Evolutionary conservation across 2,797 vertebrate species (phyloP).

Genomic region (Neosalanx taihuensis): DNA sequence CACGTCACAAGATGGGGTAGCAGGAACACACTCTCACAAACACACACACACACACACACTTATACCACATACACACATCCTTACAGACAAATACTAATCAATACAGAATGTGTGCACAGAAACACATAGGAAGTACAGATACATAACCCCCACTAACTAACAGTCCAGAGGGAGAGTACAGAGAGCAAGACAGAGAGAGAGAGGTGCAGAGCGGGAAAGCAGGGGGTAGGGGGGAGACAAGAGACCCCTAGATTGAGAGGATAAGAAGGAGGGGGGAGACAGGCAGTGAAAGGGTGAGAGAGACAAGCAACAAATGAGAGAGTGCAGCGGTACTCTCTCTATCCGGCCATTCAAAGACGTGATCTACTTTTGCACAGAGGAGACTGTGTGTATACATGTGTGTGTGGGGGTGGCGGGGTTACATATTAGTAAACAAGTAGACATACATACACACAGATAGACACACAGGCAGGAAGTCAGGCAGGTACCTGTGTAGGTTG

Average conservation of each 20-base stretch:
- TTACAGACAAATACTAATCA: neutral
- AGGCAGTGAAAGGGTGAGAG: neutral
- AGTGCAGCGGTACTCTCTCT: slow-evolving; percentile 54
- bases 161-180: slow-evolving; percentile 16
- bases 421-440: too few relatives aligned
- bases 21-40: slow-evolving; percentile 12
- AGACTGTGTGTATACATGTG: slow-evolving; percentile 51
- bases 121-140: neutral
- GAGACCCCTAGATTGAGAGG: slow-evolving; percentile 30
- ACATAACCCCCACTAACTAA: too few relatives aligned
- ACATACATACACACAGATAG: too few relatives aligned
- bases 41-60: neutral
- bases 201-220: neutral
- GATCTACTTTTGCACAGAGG: slow-evolving; percentile 51
- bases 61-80: neutral
- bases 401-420: too few relatives aligned
- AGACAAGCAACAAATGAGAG: slow-evolving; percentile 34
- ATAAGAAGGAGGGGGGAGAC: slow-evolving; percentile 42
- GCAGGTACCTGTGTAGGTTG: slow-evolving; percentile 12
- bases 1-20: slow-evolving; percentile 64
- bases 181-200: neutral
- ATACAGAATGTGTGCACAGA: slow-evolving; percentile 2
- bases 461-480: neutral
- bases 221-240: neutral
- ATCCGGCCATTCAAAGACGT: slow-evolving; percentile 52